Evolutionary conservation across 1,140 invertebrate species (phyloP).

Genomic region (Drosophila gunungcola): DNA sequence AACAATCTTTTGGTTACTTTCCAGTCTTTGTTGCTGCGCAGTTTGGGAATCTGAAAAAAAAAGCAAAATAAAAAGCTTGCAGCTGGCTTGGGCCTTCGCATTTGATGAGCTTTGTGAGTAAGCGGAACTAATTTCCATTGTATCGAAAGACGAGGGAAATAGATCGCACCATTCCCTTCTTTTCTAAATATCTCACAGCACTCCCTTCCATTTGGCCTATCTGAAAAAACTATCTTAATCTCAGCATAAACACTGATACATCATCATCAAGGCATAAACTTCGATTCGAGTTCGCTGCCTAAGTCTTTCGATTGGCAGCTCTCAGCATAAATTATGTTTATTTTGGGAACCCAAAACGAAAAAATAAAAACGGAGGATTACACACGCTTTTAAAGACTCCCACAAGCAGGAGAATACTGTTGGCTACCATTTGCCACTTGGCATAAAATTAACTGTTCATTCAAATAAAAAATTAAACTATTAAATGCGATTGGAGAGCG

Average conservation of each 20-base stretch:
- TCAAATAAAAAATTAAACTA: slow-evolving; percentile 82
- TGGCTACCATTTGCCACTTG: slow-evolving; percentile 66
- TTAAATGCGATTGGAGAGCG: slow-evolving; percentile 48
- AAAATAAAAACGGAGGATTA: slow-evolving; percentile 37
- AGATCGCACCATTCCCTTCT: neutral
- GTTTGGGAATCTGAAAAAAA: slow-evolving; percentile 33
- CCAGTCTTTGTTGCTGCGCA: slow-evolving; percentile 33
- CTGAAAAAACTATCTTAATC: slow-evolving; percentile 30
- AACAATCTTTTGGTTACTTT: slow-evolving; percentile 32
- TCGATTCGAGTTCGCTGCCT: slow-evolving; percentile 43
- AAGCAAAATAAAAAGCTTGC: slow-evolving; percentile 29
- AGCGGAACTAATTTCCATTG: slow-evolving; percentile 50
- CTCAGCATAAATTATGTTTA: slow-evolving; percentile 39
- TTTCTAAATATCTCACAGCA: slow-evolving; percentile 8
- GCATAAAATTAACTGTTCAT: slow-evolving; percentile 82
- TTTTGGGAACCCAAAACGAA: slow-evolving; percentile 12
- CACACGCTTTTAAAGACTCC: slow-evolving; percentile 45
- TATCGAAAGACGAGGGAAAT: slow-evolving; percentile 17
- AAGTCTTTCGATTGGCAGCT: slow-evolving; percentile 46
- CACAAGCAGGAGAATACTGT: slow-evolving; percentile 25
- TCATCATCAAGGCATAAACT: slow-evolving; percentile 22
- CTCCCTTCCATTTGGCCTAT: slow-evolving; percentile 29
- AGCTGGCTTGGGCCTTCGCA: slow-evolving; percentile 23
- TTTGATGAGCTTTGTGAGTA: slow-evolving; percentile 41
- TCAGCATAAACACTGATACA: slow-evolving; percentile 40